Evolutionary conservation across 64 coral and sea anemone species (phyloP).

Genomic region (Anthopleura sola): DNA sequence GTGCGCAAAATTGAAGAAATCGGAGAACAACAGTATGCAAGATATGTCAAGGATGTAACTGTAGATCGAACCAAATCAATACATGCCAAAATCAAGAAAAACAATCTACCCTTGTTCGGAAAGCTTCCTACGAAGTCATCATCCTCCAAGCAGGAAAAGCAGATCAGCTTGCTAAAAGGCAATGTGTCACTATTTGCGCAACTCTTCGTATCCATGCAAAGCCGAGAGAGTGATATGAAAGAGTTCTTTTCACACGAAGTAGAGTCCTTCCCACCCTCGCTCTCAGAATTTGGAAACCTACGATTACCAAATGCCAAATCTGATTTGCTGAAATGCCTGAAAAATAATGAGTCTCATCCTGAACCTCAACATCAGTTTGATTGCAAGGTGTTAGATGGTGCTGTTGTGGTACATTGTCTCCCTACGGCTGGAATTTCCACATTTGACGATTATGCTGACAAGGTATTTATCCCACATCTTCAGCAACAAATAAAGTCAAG

Average conservation of each 20-base stretch:
- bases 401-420: constrained; percentile 44
- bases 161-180: constrained; percentile 35
- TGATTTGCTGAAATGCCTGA: too few relatives aligned
- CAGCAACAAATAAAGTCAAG: constrained; percentile 33
- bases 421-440: constrained; percentile 25
- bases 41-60: constrained; percentile 26
- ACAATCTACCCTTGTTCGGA: constrained; percentile 28
- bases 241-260: too few relatives aligned
- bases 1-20: constrained; percentile 24
- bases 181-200: not conserved
- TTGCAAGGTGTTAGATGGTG: constrained; percentile 54
- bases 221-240: too few relatives aligned
- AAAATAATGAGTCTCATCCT: too few relatives aligned
- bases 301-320: too few relatives aligned
- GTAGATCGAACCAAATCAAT: constrained; percentile 27
- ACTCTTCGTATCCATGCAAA: too few relatives aligned
- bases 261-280: too few relatives aligned
- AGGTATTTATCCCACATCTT: constrained; percentile 50
- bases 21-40: constrained; percentile 32
- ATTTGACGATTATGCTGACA: constrained; percentile 54
- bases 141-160: constrained; percentile 30
- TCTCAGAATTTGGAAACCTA: too few relatives aligned
- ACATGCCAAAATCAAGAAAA: constrained; percentile 35
- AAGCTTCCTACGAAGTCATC: constrained; percentile 25
- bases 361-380: constrained; percentile 36